Evolutionary conservation across 2,888 invertebrate species (phyloP), one percentile per base, ranked within the genome.

Genomic region (Mimachlamys varia): DNA sequence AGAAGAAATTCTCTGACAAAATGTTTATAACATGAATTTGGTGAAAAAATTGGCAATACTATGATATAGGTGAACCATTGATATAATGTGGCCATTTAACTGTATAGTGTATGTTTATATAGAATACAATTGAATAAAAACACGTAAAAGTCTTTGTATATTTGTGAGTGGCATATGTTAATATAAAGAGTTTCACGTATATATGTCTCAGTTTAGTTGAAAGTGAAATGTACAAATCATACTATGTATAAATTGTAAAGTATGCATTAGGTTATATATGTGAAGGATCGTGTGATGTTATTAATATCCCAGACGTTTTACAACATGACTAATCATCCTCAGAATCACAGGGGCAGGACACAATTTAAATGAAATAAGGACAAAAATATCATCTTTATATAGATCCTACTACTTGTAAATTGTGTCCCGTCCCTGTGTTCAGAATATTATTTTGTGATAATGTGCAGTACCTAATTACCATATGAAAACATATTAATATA

Each of bases 401-500:
- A 76, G n/a, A 76, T 27, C 33, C 22, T 12, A 27, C 76, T 33
- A 44, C 44, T 5, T 44, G 27, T 19, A 7, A 12, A 76, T 7
- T 76, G 76, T 76, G 76, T 33, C 27, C 10, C 33, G 33, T 15
- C 33, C 27, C 76, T 76, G 76, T 76, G 76, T 27, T 10, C 22
- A 33, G 22, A 76, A 76, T 22, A 76, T 33, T 76, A 76, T 10
- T 33, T 76, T 76, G 76, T 76, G 76, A 76, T 76, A 76, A n/a
- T 76, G 76, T 76, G 27, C 27, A 33, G 10, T 76, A 62, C 62
- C 33, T 76, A 33, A 76, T 53, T 0, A 53, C 1, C 13, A 33
- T 76, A 33, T 76, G 76, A 27, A 44, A 76, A 76, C 76, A 76
- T 76, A 76, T 76, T 33, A 76, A 76, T 76, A 33, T 76, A 76